Base-by-base conservation (phyloP, 2,113 vertebrate genomes). In the Crocuta crocuta region DNA sequence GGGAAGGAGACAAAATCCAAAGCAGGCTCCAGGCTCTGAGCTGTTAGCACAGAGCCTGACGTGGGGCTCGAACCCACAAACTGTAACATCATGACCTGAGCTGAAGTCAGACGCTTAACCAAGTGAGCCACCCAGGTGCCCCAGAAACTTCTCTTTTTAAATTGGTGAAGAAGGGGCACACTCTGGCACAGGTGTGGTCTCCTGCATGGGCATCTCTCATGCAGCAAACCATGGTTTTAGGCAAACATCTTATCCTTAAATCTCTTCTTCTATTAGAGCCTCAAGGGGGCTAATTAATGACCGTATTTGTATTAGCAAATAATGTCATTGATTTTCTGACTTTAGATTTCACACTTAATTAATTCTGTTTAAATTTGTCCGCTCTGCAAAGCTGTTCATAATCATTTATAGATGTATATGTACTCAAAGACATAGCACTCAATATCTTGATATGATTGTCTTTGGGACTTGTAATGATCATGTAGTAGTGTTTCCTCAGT, bases 281-380 rank as follows among this genome's bases (percentile, higher is more conserved):
- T 92, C n/a, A 19, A 45, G 1, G 55, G 23, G n/a, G 12, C 86
- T 94, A 24, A 19, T 73, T 91, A 43, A 71, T 82, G 82, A 80
- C 65, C 35, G 61, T 55, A 63, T 81, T 82, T 80, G 19, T 89
- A 43, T 63, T 79, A 39, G n/a, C 50, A 93, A 93, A 61, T 73
- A 83, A 7, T 71, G 19, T n/a, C 35, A 65, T 24, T 79, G 26
- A 63, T 35, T 95, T 89, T 87, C 61, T 71, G 7, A 78, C 43
- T 58, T 76, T 35, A 92, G 78, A 85, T 94, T 95, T 91, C 19
- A 94, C 61, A 48, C 23, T 85, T 88, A 61, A 94, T 39, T 39
- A 87, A 63, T 12, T 70, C 61, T 39, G 0, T n/a, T 70, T 68
- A 70, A 85, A 65, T 92, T 19, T 23, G 61, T 68, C 74, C 48